These are phyloP conservation scores for Catharus fuscescens DNA, from an alignment of 2,113 vertebrate genomes.

Conservation along the genomic window DNA sequence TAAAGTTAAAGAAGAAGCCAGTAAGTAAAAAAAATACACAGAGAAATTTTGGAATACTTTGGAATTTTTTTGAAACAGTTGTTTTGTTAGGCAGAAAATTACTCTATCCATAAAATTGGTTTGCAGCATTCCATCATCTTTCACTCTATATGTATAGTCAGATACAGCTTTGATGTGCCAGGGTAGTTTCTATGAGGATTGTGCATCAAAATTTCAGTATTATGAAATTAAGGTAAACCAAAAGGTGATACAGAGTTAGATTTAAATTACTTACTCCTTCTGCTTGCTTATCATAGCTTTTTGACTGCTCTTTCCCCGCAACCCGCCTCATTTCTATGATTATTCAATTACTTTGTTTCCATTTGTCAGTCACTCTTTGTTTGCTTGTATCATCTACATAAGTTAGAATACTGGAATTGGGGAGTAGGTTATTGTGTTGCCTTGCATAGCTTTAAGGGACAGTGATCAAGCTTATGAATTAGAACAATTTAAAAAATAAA, in stretches of 20 bases:
- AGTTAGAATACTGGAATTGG: neutral
- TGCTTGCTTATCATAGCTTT: neutral
- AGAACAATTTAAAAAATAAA: neutral
- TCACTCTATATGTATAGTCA: neutral
- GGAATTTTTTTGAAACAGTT: neutral
- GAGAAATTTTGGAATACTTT: neutral
- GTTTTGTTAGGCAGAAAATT: neutral
- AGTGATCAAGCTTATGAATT: neutral
- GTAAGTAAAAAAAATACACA: conserved; percentile 72
- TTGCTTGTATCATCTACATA: neutral
- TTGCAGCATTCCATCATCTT: neutral
- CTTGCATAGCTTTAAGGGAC: neutral
- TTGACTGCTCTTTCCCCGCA: neutral
- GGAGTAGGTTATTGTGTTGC: neutral
- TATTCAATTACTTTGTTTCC: neutral
- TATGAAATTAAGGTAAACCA: neutral
- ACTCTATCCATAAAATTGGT: neutral
- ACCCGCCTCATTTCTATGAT: accelerated
- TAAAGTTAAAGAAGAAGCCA: conserved; percentile 85
- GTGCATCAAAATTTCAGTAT: neutral
- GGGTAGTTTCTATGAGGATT: neutral
- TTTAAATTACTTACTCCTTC: neutral
- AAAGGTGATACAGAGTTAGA: neutral
- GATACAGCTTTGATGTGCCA: neutral
- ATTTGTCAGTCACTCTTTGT: neutral